Percentiles rank a stretch among this genome's conserved stretches.
phyloP scores from a whole-genome alignment of 2,888 invertebrate genomes.

The Yponomeuta evonymella region DNA sequence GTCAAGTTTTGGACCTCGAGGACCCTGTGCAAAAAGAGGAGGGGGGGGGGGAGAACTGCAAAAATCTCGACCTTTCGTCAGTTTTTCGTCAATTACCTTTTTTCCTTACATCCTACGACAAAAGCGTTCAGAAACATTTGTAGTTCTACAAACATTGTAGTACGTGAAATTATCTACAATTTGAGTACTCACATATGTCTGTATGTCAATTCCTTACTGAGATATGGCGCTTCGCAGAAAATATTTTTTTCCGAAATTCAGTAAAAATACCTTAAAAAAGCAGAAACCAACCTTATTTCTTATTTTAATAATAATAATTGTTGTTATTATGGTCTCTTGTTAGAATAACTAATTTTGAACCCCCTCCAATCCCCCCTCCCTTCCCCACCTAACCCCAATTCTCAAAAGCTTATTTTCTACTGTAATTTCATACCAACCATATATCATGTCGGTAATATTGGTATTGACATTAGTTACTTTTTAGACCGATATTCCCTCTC shows the following conservation, averaged over 20 bases:
- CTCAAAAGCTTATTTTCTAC: constrained; percentile 13
- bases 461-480: no score
- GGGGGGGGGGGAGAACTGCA: neutral
- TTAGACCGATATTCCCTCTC: no score
- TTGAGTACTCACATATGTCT: constrained; percentile 3
- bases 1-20: constrained; percentile 13
- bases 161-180: constrained; percentile 7
- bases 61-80: constrained; percentile 10
- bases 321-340: no score
- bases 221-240: constrained; percentile 13
- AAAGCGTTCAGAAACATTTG: no score
- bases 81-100: neutral
- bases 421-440: neutral
- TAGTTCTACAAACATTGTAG: no score
- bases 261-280: no score
- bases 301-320: no score
- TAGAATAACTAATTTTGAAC: no score
- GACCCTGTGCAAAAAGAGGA: neutral
- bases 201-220: constrained; percentile 3
- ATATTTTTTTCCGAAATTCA: neutral
- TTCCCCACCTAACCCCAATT: constrained; percentile 5
- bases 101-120: neutral
- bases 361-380: no score
- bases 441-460: no score
- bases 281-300: no score